phyloP scores from a whole-genome alignment of 2,797 vertebrate genomes.

The Erpetoichthys calabaricus region DNA sequence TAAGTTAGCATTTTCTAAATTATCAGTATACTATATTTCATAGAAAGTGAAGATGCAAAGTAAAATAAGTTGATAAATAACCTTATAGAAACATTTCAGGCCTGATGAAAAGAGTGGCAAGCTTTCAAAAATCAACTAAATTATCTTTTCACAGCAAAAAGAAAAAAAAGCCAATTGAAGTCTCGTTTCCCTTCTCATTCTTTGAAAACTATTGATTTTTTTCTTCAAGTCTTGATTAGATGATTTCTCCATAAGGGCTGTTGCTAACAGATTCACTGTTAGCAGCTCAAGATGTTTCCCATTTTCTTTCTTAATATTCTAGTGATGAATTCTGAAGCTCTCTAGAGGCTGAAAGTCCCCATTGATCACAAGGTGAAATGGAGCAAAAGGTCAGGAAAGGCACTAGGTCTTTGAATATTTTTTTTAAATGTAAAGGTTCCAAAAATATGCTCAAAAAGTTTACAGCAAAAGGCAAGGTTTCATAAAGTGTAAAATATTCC shows the following conservation, averaged over 20 bases:
- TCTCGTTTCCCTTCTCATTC: not conserved
- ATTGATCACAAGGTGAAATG: slow-evolving; percentile 22
- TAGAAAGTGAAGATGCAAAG: too few species aligned
- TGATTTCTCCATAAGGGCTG: slow-evolving; percentile 14
- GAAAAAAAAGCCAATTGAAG: not conserved
- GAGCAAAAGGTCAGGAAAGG: slow-evolving; percentile 24
- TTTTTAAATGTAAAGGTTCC: too few species aligned
- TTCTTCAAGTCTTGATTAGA: slow-evolving; percentile 2
- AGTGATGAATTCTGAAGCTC: slow-evolving; percentile 12
- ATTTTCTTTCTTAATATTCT: slow-evolving; percentile 8
- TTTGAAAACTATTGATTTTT: slow-evolving; percentile 4
- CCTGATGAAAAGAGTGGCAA: not conserved
- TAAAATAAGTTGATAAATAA: too few species aligned
- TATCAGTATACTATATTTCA: too few species aligned
- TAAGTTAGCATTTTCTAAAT: too few species aligned
- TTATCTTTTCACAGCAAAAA: not conserved
- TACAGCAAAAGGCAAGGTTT: too few species aligned
- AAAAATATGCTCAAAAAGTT: too few species aligned
- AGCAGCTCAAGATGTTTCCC: slow-evolving; percentile 14
- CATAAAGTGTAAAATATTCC: too few species aligned
- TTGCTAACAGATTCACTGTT: slow-evolving; percentile 28
- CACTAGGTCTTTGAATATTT: slow-evolving; percentile 4
- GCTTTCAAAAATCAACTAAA: not conserved
- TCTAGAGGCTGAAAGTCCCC: slow-evolving; percentile 22
- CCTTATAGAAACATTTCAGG: not conserved